Evolutionary conservation across 2,888 invertebrate species (phyloP).

Genomic region (Stenchaetothrips biformis): DNA sequence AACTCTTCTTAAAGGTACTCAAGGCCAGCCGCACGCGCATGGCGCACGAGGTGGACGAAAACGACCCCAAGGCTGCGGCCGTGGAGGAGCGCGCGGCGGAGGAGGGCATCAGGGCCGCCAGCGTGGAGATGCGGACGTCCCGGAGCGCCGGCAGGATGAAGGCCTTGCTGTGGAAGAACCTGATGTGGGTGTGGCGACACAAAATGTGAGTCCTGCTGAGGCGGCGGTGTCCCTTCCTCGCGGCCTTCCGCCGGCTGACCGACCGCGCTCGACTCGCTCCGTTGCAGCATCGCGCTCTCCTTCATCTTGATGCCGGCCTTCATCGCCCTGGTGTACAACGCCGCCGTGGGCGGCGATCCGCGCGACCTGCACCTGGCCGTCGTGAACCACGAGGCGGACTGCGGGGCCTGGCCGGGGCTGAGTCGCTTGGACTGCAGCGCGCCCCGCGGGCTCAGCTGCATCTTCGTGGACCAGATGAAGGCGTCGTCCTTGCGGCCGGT

Average conservation of each 20-base stretch:
- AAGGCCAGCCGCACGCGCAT: not conserved
- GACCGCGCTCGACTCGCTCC: not conserved
- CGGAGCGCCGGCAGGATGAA: not conserved
- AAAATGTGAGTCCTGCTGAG: not conserved
- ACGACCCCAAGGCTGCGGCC: not conserved
- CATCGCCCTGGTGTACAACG: conserved; percentile 13
- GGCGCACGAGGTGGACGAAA: not conserved
- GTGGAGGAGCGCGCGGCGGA: not conserved
- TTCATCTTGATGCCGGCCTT: not conserved
- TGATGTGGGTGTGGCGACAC: not conserved
- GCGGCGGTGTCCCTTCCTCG: not conserved
- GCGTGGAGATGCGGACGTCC: not conserved
- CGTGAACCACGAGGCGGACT: not conserved
- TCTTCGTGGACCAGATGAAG: not conserved
- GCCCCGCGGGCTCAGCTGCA: not conserved
- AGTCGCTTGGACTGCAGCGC: not conserved
- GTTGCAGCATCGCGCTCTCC: not conserved
- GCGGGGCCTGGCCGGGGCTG: not conserved
- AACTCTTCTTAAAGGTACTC: not conserved
- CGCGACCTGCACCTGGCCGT: not conserved
- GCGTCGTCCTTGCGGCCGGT: conserved; percentile 2
- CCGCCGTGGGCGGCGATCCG: not conserved
- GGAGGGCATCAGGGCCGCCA: not conserved
- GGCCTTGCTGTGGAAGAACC: conserved; percentile 1
- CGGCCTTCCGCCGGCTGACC: not conserved